Evolutionary conservation across 1,140 invertebrate species (phyloP).

Genomic region (Zaprionus davidi): DNA sequence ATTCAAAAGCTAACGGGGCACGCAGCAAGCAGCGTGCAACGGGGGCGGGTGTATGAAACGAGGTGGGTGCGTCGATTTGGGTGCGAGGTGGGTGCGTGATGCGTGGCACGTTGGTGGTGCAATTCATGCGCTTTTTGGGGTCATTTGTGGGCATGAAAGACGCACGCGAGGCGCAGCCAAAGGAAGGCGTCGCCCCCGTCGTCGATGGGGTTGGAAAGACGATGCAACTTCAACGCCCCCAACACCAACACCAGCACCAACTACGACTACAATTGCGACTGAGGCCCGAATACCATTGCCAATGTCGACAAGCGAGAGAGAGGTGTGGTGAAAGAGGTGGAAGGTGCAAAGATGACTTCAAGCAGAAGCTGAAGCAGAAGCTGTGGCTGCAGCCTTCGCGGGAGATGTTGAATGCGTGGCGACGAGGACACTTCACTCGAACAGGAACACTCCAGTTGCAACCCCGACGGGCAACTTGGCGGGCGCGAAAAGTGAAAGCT

Average conservation of each 20-base stretch:
- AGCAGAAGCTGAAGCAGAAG: conserved; percentile 23
- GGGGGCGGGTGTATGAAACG: conserved; percentile 13
- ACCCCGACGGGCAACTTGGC: conserved; percentile 24
- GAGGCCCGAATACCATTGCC: conserved; percentile 33
- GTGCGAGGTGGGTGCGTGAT: neutral
- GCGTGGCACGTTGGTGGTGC: conserved; percentile 37
- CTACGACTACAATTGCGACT: neutral
- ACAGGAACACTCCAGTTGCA: conserved; percentile 21
- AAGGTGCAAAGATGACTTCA: conserved; percentile 44
- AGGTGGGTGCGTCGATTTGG: neutral
- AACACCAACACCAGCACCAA: neutral
- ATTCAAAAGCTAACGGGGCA: conserved; percentile 61
- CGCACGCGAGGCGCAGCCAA: conserved; percentile 53
- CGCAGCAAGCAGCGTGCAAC: neutral
- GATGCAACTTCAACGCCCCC: conserved; percentile 34
- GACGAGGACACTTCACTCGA: conserved; percentile 10
- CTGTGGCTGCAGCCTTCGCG: neutral
- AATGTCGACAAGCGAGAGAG: neutral
- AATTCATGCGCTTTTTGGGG: conserved; percentile 42
- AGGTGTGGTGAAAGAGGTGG: neutral
- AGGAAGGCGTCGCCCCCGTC: conserved; percentile 4
- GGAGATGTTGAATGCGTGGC: conserved; percentile 1
- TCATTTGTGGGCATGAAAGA: conserved; percentile 56
- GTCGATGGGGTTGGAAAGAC: conserved; percentile 37
- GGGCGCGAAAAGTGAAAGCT: conserved; percentile 50